Evolutionary conservation across 1,140 invertebrate genomes (phyloP).

Genomic region (Formica selysi): DNA sequence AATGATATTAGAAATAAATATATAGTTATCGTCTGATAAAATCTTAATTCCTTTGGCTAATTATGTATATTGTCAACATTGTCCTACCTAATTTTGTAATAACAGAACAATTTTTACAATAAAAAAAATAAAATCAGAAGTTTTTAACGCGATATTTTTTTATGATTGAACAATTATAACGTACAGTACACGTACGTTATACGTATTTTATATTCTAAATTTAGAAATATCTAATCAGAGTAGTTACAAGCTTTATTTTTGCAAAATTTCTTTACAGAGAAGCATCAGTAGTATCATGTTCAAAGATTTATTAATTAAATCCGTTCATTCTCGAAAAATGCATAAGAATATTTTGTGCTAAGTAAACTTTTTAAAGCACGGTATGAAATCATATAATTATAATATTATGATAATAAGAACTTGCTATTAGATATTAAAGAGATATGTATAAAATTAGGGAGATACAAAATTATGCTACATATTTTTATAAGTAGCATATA

Average conservation of each 20-base stretch:
- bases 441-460: slow-evolving; percentile 7
- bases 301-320: slow-evolving; percentile 15
- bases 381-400: slow-evolving; percentile 6
- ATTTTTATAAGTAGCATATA: slow-evolving; percentile 20
- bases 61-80: neutral
- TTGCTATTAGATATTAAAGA: slow-evolving; percentile 21
- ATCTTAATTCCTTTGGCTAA: neutral
- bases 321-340: neutral
- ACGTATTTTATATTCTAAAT: neutral
- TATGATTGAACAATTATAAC: neutral
- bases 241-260: slow-evolving; percentile 15
- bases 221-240: slow-evolving; percentile 1
- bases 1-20: neutral
- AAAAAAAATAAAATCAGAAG: neutral
- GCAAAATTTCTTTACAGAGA: neutral
- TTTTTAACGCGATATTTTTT: neutral
- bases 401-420: neutral
- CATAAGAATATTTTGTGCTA: neutral
- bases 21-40: neutral
- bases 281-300: neutral
- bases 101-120: neutral
- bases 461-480: slow-evolving; percentile 2
- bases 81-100: neutral
- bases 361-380: neutral
- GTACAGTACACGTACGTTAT: neutral